Base-by-base conservation (phyloP, 2,113 vertebrate genomes). In the Ammodytes dubius region DNA sequence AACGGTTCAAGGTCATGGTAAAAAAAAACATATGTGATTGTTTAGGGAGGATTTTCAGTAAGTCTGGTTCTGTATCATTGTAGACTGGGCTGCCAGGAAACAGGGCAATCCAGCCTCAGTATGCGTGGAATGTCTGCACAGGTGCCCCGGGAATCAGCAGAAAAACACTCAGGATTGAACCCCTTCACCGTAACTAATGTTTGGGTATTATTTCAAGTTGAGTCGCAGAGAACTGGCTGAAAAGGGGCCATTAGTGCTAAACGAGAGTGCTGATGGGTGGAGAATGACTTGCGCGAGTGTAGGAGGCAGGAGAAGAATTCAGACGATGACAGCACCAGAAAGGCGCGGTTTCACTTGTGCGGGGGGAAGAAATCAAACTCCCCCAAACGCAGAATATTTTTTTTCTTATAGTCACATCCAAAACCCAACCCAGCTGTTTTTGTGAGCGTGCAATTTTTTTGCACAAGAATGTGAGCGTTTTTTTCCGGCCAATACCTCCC, bases 81-180 rank as follows among this genome's bases (percentile, higher is more conserved):
- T 11, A 73, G 65, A 47, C 6, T 1, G 10, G 15, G 15, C 37
- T 60, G 69, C 47, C 65, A 89, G 82, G 78, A 87, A 90, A 81
- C n/a, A 4, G 19, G 59, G 13, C 77, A 84, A 80, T 85, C 69
- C 43, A 52, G 27, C 19, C 65, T 84, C 57, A 82, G 87, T 73
- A 89, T 89, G 85, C 19, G 47, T 78, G 89, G 89, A 90, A 93
- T 91, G 90, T 91, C 88, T 84, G 77, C 50, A 43, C 75, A 86
- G 80, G 80, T 91, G 75, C 79, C 80, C 50, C n/a, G 39, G 76
- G 84, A 84, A 73, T 77, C 14, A 0, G 49, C 43, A 75, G 49
- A 56, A 81, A 85, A 86, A 84, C 76, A 72, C 17, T 49, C 11
- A 17, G 71, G 58, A 66, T 45, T 80, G 70, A 87, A 79, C 17